Evolutionary conservation across 2,113 vertebrate genomes (phyloP), one percentile per base, ranked within the genome.

Genomic region (Laticauda colubrina): DNA sequence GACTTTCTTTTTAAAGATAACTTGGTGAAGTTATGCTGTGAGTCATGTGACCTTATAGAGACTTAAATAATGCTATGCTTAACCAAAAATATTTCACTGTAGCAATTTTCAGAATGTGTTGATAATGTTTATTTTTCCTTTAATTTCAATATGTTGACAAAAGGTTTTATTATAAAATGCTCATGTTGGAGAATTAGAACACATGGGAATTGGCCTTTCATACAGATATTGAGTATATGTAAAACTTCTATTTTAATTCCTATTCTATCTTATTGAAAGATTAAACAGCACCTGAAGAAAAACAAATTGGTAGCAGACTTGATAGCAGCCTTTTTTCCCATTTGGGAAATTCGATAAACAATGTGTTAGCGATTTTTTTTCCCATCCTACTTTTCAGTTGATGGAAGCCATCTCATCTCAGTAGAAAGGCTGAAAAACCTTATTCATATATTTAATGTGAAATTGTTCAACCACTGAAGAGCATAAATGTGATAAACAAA

Each of bases 401-500:
- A 88, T 89, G 56, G 39, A 59, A 56, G 18, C 18, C 88, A 89
- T 43, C 24, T 59, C 12, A 89, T 29, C 43, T 18, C 24, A 55
- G 55, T 34, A 10, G 34, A 57, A 89, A 43, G 54, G 11, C 11
- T 69, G 34, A 51, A 51, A 43, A n/a, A 81, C 34, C 18, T 81
- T 43, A 81, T 81, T 6, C 18, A 81, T 81, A 81, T 43, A 81
- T 81, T 81, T 81, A 81, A 81, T 61, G 51, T 34, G 55, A 53
- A 18, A 7, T 53, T 3, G 45, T 64, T 91, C 24, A 59, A 92
- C 8, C 6, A 4, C 2, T 48, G 43, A 55, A 92, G 85, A 89
- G 92, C 21, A 86, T 91, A 43, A 1, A 8, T 91, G 57, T 90
- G 14, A 93, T n/a, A 29, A 59, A 87, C 92, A 87, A 94, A 93